These are phyloP conservation scores for Sebastes itinus DNA, from an alignment of 2,797 vertebrate genomes.

Conservation along the genomic window DNA sequence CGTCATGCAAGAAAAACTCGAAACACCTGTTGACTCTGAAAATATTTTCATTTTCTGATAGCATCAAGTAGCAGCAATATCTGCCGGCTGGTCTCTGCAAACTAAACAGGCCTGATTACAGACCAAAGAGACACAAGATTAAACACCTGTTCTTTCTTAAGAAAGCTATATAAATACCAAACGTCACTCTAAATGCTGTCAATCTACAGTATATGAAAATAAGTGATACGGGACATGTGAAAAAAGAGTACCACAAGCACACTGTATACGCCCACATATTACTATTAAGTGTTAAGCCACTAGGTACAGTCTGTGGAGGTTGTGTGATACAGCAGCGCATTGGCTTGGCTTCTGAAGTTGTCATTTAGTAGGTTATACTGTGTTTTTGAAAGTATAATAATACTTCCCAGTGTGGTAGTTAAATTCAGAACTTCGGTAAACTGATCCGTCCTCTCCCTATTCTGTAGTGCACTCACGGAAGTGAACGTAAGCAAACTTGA, in stretches of 20 bases:
- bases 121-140: constrained; percentile 21
- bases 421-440: constrained; percentile 15
- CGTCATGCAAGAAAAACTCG: constrained; percentile 2
- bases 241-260: not conserved
- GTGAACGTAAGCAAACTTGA: constrained; percentile 8
- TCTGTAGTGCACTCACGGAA: not conserved
- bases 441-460: not conserved
- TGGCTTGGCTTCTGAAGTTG: not conserved
- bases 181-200: not conserved
- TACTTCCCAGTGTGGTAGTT: constrained; percentile 2
- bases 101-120: constrained; percentile 33
- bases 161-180: not conserved
- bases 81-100: constrained; percentile 21
- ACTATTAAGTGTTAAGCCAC: not conserved
- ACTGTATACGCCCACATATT: not conserved
- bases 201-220: not conserved
- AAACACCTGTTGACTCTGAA: constrained; percentile 55
- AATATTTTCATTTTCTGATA: constrained; percentile 61
- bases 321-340: not conserved
- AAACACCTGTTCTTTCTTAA: constrained; percentile 44
- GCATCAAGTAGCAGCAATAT: constrained; percentile 20
- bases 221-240: not conserved
- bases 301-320: not conserved
- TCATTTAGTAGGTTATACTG: constrained; percentile 2
- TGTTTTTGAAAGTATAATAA: constrained; percentile 21